phyloP scores from a whole-genome alignment of 2,797 vertebrate genomes.

The Sciaenops ocellatus region DNA sequence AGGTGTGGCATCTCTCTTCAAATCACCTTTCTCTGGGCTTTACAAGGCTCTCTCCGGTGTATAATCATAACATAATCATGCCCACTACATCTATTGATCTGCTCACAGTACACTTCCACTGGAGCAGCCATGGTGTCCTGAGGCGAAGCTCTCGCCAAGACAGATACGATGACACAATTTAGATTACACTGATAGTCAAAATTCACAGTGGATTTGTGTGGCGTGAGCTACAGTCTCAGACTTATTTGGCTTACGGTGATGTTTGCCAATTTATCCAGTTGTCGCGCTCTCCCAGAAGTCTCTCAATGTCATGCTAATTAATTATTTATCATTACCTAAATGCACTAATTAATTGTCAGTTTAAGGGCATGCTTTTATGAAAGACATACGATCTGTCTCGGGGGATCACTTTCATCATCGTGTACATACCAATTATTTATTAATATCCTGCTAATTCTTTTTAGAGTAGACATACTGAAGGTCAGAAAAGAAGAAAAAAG shows the following conservation, averaged over 20 bases:
- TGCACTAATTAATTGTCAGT: conserved; percentile 77
- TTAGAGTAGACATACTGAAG: conserved; percentile 75
- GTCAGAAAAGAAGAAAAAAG: conserved; percentile 74
- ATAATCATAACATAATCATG: conserved; percentile 77
- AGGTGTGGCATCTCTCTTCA: conserved; percentile 68
- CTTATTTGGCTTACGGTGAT: conserved; percentile 35
- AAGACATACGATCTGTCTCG: conserved; percentile 66
- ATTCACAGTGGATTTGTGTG: conserved; percentile 58
- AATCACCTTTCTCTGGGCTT: conserved; percentile 68
- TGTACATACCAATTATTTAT: conserved; percentile 74
- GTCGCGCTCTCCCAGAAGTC: conserved; percentile 59
- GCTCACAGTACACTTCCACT: conserved; percentile 63
- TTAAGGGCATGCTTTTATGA: conserved; percentile 71
- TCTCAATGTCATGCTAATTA: conserved; percentile 77
- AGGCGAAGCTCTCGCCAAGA: conserved; percentile 64
- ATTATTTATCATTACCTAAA: conserved; percentile 79
- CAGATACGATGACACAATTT: conserved; percentile 73
- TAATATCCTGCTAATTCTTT: conserved; percentile 77
- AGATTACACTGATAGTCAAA: conserved; percentile 71
- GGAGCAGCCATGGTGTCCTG: conserved; percentile 64
- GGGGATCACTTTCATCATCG: conserved; percentile 70
- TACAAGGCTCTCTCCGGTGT: conserved; percentile 65
- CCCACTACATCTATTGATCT: conserved; percentile 73
- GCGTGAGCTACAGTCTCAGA: conserved; percentile 13
- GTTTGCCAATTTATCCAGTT: conserved; percentile 56